A percentile compares a stretch with the other conserved stretches of the same genome.
Conservation (phyloP, 2,113 vertebrate species). For the Solea senegalensis region DNA sequence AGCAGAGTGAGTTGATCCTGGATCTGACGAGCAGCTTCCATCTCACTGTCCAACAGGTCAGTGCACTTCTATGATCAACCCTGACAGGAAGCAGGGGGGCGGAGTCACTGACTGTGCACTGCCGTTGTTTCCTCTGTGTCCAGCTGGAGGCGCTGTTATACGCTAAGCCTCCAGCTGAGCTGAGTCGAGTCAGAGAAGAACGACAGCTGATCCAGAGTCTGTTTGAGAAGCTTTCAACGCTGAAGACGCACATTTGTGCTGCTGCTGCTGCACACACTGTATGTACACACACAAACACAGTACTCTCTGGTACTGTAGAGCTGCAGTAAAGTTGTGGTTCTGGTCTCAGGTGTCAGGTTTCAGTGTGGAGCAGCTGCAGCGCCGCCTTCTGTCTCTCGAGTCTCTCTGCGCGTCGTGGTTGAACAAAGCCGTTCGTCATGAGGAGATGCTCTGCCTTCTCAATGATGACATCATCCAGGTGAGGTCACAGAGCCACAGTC, state of each 20-base stretch:
- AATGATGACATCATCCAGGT: slow-evolving; percentile 49
- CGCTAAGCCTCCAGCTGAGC: slow-evolving; percentile 64
- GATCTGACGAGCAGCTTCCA: slow-evolving; percentile 84
- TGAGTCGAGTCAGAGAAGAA: slow-evolving; percentile 75
- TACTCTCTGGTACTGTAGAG: background rate
- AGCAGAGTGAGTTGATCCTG: slow-evolving; percentile 82
- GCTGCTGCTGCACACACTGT: slow-evolving; percentile 58
- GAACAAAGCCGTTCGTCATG: background rate
- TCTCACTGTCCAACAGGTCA: slow-evolving; percentile 62
- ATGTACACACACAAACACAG: too few species aligned
- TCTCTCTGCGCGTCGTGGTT: slow-evolving; percentile 23
- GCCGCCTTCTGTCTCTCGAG: slow-evolving; percentile 36
- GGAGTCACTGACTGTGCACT: background rate
- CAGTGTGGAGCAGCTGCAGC: slow-evolving; percentile 45
- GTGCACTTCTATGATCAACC: background rate
- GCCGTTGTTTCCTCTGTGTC: slow-evolving; percentile 27
- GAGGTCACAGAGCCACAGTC: background rate
- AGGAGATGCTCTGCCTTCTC: slow-evolving; percentile 34
- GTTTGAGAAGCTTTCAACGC: slow-evolving; percentile 73
- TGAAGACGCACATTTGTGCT: slow-evolving; percentile 82
- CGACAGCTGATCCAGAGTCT: slow-evolving; percentile 79
- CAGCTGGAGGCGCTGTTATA: slow-evolving; percentile 78
- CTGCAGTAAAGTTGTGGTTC: background rate
- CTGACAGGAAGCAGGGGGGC: background rate
- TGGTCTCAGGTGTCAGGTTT: slow-evolving; percentile 32